A percentile compares a stretch with the other conserved stretches of the same genome.
Evolutionary conservation across 2,888 invertebrate species (phyloP).

Genomic region (Synanthedon tipuliformis): DNA sequence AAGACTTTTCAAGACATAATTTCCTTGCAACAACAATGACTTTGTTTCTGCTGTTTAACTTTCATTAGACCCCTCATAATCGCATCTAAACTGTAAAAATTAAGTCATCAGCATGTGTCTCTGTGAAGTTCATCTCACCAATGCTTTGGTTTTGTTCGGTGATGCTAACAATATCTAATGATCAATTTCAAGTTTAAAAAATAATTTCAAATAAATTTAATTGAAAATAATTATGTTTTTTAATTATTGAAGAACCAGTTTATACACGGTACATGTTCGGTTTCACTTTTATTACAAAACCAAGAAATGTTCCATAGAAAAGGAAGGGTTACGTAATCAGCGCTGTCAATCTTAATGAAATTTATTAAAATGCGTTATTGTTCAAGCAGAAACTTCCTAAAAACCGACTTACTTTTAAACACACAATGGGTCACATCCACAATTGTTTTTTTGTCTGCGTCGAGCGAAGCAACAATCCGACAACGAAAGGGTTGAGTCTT

Average conservation of each 20-base stretch:
- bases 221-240: too few species aligned
- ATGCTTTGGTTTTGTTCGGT: too few species aligned
- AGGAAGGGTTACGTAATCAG: constrained; percentile 51
- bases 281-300: not conserved
- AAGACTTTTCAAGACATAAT: constrained; percentile 37
- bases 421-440: constrained; percentile 48
- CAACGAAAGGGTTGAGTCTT: constrained; percentile 56
- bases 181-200: too few species aligned
- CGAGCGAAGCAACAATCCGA: constrained; percentile 48
- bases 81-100: too few species aligned
- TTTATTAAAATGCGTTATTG: constrained; percentile 63
- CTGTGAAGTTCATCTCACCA: too few species aligned
- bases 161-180: too few species aligned
- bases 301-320: constrained; percentile 10
- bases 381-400: constrained; percentile 57
- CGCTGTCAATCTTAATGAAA: constrained; percentile 65
- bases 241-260: too few species aligned
- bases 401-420: constrained; percentile 47
- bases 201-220: too few species aligned
- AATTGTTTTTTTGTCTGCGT: constrained; percentile 51
- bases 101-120: too few species aligned
- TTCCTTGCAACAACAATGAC: constrained; percentile 33
- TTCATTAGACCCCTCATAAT: not conserved
- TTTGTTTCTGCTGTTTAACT: constrained; percentile 19
- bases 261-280: not conserved